Percentiles rank a stretch among this genome's conserved stretches.
phyloP scores from a whole-genome alignment of 2,797 vertebrate species.

The Gobio occitaniae region DNA sequence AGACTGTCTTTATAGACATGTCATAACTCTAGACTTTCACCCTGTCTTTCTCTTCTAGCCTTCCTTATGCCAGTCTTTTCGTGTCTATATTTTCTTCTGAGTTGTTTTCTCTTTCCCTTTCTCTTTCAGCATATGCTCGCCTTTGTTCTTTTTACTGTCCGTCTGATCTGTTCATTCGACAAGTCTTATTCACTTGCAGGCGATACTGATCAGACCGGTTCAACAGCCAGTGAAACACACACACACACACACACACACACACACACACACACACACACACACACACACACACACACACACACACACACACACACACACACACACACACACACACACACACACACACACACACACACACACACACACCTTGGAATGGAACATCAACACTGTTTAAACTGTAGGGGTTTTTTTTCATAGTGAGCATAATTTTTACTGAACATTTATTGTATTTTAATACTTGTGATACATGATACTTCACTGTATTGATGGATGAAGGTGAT shows the following conservation, averaged over 20 bases:
- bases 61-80: not conserved
- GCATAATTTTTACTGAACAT: not conserved
- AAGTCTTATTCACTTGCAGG: constrained; percentile 2
- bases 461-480: not conserved
- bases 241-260: not conserved
- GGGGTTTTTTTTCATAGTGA: not conserved
- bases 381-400: no score
- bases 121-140: not conserved
- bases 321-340: constrained; percentile 7
- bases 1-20: not conserved
- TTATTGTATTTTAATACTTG: not conserved
- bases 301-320: constrained; percentile 26
- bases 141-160: not conserved
- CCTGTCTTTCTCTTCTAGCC: not conserved
- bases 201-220: constrained; percentile 70
- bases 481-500: not conserved
- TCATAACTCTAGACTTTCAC: constrained; percentile 30
- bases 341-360: no score
- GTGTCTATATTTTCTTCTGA: not conserved
- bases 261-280: constrained; percentile 41
- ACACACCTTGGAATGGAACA: no score
- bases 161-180: not conserved
- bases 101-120: constrained; percentile 18
- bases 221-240: constrained; percentile 65
- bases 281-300: constrained; percentile 40